phyloP scores from a whole-genome alignment of 2,113 vertebrate genomes.

The Morone saxatilis region DNA sequence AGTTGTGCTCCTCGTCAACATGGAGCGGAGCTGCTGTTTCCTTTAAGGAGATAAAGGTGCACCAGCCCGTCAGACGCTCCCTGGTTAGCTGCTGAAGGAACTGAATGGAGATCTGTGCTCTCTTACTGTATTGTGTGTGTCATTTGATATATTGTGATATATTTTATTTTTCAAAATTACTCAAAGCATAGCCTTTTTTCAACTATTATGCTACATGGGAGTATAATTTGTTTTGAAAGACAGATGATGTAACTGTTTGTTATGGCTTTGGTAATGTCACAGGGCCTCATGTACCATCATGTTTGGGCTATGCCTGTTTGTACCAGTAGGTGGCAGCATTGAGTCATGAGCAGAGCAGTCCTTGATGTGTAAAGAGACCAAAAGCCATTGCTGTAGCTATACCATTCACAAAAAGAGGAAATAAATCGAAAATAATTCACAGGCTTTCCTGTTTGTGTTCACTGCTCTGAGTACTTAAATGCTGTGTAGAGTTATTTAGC shows the following conservation, averaged over 20 bases:
- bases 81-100: conserved; percentile 42
- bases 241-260: conserved; percentile 35
- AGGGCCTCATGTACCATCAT: background rate
- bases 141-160: background rate
- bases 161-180: background rate
- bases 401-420: conserved; percentile 14
- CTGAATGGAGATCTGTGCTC: background rate
- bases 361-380: background rate
- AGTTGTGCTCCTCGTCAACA: conserved; percentile 43
- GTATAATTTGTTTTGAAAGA: conserved; percentile 6
- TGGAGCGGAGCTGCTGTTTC: conserved; percentile 52
- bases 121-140: background rate
- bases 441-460: background rate
- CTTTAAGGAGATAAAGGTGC: conserved; percentile 76
- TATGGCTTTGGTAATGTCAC: conserved; percentile 13
- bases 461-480: background rate
- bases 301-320: background rate
- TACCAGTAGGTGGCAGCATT: conserved; percentile 68
- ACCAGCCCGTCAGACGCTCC: conserved; percentile 61
- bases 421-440: background rate
- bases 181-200: background rate
- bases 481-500: background rate
- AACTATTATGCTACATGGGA: background rate
- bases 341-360: background rate
- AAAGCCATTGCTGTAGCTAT: background rate